phyloP scores from a whole-genome alignment of 2,888 invertebrate species.

The Invenusta paracnida region DNA sequence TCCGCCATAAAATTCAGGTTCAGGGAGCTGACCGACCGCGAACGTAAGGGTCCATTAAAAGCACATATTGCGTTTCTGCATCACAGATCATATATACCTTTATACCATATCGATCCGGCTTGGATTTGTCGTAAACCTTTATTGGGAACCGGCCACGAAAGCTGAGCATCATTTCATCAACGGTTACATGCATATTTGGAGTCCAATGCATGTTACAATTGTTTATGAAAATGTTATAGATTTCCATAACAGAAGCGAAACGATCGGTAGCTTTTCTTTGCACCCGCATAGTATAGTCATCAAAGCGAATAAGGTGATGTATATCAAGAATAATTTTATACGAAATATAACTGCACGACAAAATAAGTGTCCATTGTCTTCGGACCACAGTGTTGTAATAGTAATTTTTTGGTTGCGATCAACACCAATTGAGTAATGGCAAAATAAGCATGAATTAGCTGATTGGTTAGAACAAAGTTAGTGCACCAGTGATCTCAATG shows the following conservation, averaged over 20 bases:
- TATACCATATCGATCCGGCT: conserved; percentile 23
- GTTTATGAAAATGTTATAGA: neutral
- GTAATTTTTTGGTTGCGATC: conserved; percentile 17
- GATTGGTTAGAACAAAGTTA: conserved; percentile 15
- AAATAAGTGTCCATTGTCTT: conserved; percentile 24
- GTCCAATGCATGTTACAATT: neutral
- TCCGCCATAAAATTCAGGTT: neutral
- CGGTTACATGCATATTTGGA: neutral
- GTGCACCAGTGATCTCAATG: conserved; percentile 1
- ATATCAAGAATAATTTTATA: neutral
- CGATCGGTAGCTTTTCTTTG: neutral
- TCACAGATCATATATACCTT: conserved; percentile 8
- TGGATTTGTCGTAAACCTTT: neutral
- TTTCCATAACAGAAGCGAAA: conserved; percentile 12
- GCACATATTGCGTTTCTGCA: conserved; percentile 23
- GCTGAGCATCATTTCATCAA: neutral
- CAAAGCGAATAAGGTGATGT: neutral
- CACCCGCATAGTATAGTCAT: neutral
- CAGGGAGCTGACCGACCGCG: conserved; percentile 21
- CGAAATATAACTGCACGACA: conserved; percentile 19
- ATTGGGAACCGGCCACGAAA: neutral
- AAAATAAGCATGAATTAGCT: conserved; percentile 17
- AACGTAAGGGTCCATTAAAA: conserved; percentile 13
- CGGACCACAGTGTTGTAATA: conserved; percentile 18
- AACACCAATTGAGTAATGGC: conserved; percentile 26